Base-by-base conservation (phyloP, 2,888 invertebrate species). In the Dioctria linearis region DNA sequence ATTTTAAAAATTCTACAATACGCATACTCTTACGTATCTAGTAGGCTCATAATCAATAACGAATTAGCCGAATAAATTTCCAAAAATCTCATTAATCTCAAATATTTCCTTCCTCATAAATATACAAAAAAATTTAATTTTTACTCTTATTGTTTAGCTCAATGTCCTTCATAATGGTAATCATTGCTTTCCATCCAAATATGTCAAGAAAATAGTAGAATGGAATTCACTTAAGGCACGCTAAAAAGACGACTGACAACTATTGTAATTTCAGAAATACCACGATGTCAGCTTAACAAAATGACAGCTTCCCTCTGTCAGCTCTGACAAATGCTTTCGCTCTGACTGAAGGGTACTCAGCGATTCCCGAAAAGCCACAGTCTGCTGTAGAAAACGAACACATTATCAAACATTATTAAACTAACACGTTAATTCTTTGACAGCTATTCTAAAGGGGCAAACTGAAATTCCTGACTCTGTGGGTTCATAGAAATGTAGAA, bases 181-280 rank as follows among this genome's bases (percentile, higher is more conserved):
- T 69, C 69, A 69, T 69, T 51, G 43, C 69, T 51, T 69, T 39
- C 69, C 69, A 54, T 25, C 25, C 8, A 69, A 69, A 67, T 13
- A 69, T 69, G 69, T 69, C 69, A 51, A 49, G 69, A 69, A 69
- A 69, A 39, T 51, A 37, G 25, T 69, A 51, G 37, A 49, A 25
- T 8, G 51, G 69, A 69, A 69, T 51, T 69, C 39, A 69, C 51
- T 39, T 25, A 51, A 54, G 11, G 69, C 49, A 49, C 37, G 42
- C 43, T 11, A 25, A 49, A 51, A 25, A 25, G 25, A 25, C 25
- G 69, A 69, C 69, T 69, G 69, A 69, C 69, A 51, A 67, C 69
- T 69, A 69, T 51, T 51, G 69, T 69, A 69, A 69, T 69, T 69
- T 69, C 51, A 69, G 51, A 69, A 49, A 69, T 69, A 69, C 69